Evolutionary conservation across 2,888 invertebrate genomes (phyloP).

Genomic region (Oligia latruncula): DNA sequence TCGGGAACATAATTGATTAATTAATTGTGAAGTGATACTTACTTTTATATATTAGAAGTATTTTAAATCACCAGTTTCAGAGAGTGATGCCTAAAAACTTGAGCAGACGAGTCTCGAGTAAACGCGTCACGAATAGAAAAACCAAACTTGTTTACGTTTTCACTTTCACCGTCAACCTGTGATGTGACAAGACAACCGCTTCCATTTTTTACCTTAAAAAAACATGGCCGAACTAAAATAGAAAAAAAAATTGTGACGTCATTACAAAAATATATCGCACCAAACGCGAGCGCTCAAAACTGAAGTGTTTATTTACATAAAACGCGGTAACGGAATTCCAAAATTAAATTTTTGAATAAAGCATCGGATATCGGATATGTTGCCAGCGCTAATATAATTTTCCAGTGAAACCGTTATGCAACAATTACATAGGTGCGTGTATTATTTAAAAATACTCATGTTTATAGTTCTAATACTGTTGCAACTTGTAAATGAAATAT

Average conservation of each 20-base stretch:
- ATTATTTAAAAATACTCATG: slow-evolving; percentile 49
- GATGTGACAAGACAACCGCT: slow-evolving; percentile 10
- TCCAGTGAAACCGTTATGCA: slow-evolving; percentile 37
- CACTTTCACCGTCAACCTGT: slow-evolving; percentile 55
- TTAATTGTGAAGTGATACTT: neutral
- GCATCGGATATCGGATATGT: slow-evolving; percentile 41
- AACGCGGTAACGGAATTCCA: slow-evolving; percentile 49
- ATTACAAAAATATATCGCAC: slow-evolving; percentile 48
- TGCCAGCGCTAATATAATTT: slow-evolving; percentile 53
- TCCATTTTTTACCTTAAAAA: slow-evolving; percentile 13
- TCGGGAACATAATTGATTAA: neutral
- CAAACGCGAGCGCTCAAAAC: slow-evolving; percentile 31
- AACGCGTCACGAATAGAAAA: slow-evolving; percentile 59
- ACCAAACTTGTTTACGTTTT: slow-evolving; percentile 55
- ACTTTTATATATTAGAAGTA: neutral
- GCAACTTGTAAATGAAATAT: slow-evolving; percentile 43
- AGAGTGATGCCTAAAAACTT: slow-evolving; percentile 12
- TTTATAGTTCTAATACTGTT: slow-evolving; percentile 32
- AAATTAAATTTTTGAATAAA: slow-evolving; percentile 52
- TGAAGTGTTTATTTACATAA: slow-evolving; percentile 52
- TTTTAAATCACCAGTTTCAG: neutral
- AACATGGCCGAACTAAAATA: slow-evolving; percentile 15
- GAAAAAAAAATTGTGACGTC: slow-evolving; percentile 17
- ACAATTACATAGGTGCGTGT: slow-evolving; percentile 24
- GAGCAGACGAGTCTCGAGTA: slow-evolving; percentile 46